A percentile compares a stretch with the other conserved stretches of the same genome.
phyloP scores from a whole-genome alignment of 2,888 invertebrate genomes.

The Dryobota labecula region DNA sequence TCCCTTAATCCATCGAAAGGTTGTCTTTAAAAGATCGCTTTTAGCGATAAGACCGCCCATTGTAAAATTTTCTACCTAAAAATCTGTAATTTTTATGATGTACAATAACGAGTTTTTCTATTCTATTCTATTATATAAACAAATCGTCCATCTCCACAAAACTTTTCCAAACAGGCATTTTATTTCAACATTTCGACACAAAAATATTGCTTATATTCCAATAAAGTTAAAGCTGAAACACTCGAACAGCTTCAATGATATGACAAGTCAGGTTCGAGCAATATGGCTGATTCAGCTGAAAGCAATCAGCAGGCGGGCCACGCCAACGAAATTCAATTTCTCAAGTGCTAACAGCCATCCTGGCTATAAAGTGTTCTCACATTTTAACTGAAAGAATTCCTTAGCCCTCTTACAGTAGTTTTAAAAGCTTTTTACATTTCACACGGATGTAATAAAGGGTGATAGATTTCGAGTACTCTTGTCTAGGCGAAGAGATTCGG shows the following conservation, averaged over 20 bases:
- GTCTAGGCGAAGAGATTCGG: slow-evolving; percentile 31
- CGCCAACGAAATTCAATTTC: slow-evolving; percentile 71
- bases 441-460: slow-evolving; percentile 46
- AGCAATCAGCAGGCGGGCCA: slow-evolving; percentile 69
- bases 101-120: no score
- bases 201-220: slow-evolving; percentile 26
- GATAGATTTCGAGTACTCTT: slow-evolving; percentile 52
- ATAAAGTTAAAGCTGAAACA: slow-evolving; percentile 23
- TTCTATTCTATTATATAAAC: no score
- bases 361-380: slow-evolving; percentile 56
- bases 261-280: slow-evolving; percentile 59
- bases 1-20: no score
- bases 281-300: slow-evolving; percentile 67
- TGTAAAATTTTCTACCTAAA: no score
- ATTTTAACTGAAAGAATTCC: slow-evolving; percentile 61
- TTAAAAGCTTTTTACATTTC: slow-evolving; percentile 55
- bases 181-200: not conserved
- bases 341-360: slow-evolving; percentile 65
- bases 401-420: slow-evolving; percentile 45
- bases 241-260: slow-evolving; percentile 37
- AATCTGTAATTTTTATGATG: no score
- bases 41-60: no score
- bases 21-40: no score
- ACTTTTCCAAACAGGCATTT: not conserved
- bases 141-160: not conserved